phyloP scores from a whole-genome alignment of 2,888 invertebrate genomes.

The Microchrysa polita region DNA sequence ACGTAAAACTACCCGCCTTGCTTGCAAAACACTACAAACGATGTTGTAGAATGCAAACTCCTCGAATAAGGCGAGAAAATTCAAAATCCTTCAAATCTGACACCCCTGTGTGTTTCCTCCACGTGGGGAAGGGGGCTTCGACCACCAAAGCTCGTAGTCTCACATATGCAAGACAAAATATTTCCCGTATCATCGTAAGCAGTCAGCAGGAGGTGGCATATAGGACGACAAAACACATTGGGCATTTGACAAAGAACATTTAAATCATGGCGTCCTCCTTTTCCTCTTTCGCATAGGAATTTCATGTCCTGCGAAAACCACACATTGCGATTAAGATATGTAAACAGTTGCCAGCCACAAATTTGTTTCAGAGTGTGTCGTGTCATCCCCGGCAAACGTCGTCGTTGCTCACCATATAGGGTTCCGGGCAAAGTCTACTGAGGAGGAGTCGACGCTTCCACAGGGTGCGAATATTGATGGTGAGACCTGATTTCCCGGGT shows the following conservation, averaged over 20 bases:
- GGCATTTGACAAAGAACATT: constrained; percentile 8
- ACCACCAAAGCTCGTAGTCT: not conserved
- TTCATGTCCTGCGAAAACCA: not conserved
- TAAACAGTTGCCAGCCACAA: constrained; percentile 23
- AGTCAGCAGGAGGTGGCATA: not conserved
- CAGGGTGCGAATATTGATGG: constrained; percentile 10
- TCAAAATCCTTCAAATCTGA: constrained; percentile 1
- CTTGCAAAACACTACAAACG: not conserved
- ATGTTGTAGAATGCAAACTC: not conserved
- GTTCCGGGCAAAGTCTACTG: not conserved
- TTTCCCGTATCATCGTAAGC: too few relatives aligned
- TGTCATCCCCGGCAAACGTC: not conserved
- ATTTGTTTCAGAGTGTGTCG: constrained; percentile 27
- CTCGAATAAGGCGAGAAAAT: not conserved
- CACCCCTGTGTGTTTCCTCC: not conserved
- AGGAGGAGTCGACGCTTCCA: not conserved
- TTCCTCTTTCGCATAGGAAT: too few relatives aligned
- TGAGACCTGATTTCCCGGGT: constrained; percentile 9
- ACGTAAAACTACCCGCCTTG: not conserved
- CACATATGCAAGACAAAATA: not conserved
- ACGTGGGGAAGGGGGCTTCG: not conserved
- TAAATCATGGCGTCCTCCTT: constrained; percentile 17
- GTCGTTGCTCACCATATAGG: not conserved
- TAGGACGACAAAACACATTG: constrained; percentile 10
- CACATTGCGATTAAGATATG: constrained; percentile 24